Percentiles rank a stretch among this genome's conserved stretches.
These are phyloP conservation scores for Pandemis heparana DNA, from an alignment of 2,888 invertebrate species.

Conservation along the genomic window DNA sequence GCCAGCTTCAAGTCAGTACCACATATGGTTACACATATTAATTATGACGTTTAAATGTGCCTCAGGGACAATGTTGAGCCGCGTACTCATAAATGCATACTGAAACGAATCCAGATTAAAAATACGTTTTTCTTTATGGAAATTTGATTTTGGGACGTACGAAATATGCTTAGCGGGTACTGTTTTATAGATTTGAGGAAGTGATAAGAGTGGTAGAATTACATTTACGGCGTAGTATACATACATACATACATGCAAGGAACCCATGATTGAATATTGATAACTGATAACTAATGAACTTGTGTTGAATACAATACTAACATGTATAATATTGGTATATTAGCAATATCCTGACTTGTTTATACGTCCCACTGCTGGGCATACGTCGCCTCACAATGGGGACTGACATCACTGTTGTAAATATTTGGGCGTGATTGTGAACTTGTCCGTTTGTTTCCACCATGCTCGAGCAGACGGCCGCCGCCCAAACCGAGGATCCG, in stretches of 20 bases:
- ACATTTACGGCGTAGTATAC: no score
- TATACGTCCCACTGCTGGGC: not conserved
- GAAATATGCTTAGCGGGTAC: not conserved
- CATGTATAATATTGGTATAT: not conserved
- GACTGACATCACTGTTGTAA: constrained; percentile 36
- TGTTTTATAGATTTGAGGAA: not conserved
- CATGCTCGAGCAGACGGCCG: constrained; percentile 90
- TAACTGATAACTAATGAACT: not conserved
- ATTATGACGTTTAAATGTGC: not conserved
- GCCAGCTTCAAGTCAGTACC: constrained; percentile 91
- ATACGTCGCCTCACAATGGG: not conserved
- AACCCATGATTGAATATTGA: not conserved
- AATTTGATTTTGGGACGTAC: not conserved
- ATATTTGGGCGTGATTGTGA: constrained; percentile 63
- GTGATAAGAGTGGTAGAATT: not conserved
- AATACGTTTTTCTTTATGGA: not conserved
- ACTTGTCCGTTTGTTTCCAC: constrained; percentile 83
- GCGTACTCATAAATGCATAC: not conserved
- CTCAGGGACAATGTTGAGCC: not conserved
- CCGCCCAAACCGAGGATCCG: constrained; percentile 96
- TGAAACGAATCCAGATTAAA: not conserved
- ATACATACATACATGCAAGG: not conserved
- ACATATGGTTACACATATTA: not conserved
- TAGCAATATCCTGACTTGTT: not conserved
- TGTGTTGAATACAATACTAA: not conserved